These are phyloP conservation scores for Cnemophilus loriae DNA, from an alignment of 2,113 vertebrate genomes.

Conservation along the genomic window DNA sequence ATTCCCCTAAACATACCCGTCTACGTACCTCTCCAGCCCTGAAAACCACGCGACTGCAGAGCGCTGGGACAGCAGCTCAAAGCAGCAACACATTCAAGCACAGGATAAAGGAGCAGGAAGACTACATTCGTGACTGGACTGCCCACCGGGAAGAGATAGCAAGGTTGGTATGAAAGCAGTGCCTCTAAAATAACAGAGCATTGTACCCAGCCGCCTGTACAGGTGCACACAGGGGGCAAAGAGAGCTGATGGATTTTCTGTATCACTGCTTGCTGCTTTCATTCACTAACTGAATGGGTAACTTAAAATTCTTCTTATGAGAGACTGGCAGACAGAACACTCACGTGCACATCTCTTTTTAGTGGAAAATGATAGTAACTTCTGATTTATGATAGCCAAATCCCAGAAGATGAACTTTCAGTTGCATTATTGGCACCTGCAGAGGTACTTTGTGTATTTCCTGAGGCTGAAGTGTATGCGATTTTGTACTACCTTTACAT, in stretches of 20 bases:
- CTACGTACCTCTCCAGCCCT: constrained; percentile 86
- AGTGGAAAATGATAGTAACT: not conserved
- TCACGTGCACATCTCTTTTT: not conserved
- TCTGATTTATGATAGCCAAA: not conserved
- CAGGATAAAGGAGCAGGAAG: constrained; percentile 94
- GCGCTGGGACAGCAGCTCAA: constrained; percentile 73
- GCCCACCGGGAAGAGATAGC: constrained; percentile 98
- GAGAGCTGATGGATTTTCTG: not conserved
- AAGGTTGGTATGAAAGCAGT: constrained; percentile 76
- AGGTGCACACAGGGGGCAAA: not conserved
- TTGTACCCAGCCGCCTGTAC: not conserved
- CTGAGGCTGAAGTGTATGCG: not conserved
- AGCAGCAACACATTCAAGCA: constrained; percentile 85
- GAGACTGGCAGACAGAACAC: not conserved
- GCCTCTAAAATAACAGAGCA: not conserved
- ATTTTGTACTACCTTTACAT: not conserved
- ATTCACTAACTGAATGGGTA: not conserved
- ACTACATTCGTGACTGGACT: constrained; percentile 98
- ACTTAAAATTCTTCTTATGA: not conserved
- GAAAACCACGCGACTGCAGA: constrained; percentile 79
- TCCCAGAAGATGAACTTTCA: not conserved
- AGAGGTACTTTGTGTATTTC: not conserved
- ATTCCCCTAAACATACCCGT: constrained; percentile 88
- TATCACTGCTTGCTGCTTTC: not conserved
- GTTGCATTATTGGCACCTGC: not conserved